Conservation (phyloP, 2,113 vertebrate genomes). For the Stictonetta naevosa region DNA sequence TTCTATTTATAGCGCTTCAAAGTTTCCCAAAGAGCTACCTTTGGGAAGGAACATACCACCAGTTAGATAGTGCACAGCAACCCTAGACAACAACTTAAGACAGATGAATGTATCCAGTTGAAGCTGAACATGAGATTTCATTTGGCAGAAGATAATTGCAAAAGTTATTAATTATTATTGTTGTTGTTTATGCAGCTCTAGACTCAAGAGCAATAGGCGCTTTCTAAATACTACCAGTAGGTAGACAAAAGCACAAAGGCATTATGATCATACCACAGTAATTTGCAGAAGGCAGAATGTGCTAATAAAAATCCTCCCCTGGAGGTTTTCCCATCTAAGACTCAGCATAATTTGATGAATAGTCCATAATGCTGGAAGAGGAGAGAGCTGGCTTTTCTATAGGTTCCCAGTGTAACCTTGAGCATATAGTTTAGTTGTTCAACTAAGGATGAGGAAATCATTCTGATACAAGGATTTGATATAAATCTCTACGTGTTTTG, state of each 20-base stretch:
- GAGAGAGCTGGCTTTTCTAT: not conserved
- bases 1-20: conserved; percentile 55
- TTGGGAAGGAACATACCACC: not conserved
- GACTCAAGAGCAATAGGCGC: conserved; percentile 8
- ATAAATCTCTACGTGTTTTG: not conserved
- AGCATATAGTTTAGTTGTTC: not conserved
- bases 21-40: conserved; percentile 27
- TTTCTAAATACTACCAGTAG: conserved; percentile 19
- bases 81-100: conserved; percentile 18
- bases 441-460: not conserved
- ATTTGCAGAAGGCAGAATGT: conserved; percentile 50
- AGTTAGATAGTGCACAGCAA: conserved; percentile 7
- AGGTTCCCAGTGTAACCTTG: not conserved
- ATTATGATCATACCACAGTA: not conserved
- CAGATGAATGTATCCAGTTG: conserved; percentile 5
- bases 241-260: not conserved
- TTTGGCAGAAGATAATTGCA: conserved; percentile 52
- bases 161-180: conserved; percentile 60
- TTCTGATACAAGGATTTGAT: not conserved
- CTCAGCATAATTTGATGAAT: not conserved
- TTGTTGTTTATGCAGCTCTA: conserved; percentile 22
- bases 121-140: conserved; percentile 46
- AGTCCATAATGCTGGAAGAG: not conserved
- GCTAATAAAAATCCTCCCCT: conserved; percentile 24
- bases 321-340: not conserved